Evolutionary conservation across 30 jellyfish, hydroid and myxozoan species (phyloP), one percentile per base, ranked within the genome.

Genomic region (Catostylus mosaicus): DNA sequence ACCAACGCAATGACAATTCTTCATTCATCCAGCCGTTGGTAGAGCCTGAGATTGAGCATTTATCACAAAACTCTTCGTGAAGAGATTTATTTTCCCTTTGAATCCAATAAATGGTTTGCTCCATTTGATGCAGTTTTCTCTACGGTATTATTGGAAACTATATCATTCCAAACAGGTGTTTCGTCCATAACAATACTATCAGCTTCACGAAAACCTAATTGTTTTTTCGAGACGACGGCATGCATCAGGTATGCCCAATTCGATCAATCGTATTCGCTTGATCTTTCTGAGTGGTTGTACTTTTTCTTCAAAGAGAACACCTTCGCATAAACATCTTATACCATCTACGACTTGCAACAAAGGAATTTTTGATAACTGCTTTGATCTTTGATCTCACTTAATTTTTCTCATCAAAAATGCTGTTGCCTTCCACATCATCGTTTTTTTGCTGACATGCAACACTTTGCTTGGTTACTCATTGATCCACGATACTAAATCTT

Each of bases 121-220:
- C 29, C 91, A 22, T 35, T 70, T 3, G 83, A 19, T 11, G 65
- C 91, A 62, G 91, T 72, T 71, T 81, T 81, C 61, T 45, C 92
- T 24, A 79, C 91, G 20, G 91, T 81, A 20, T 9, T 81, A 27
- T 71, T 40, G 54, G 54, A 40, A 40, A 40, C 54, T 14, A 40
- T 40, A 14, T 40, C 54, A 40, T 40, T 40, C 54, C 54, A 40
- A 40, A 40, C 54, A 40, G 54, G 54, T 40, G 11, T 14, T 40
- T 40, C 54, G 54, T 40, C 54, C 54, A 40, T 40, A 40, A 14
- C 54, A 40, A 40, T 14, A 40, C 7, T 40, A 40, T 40, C 54
- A 40, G 54, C 14, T 40, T 40, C 54, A 40, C 7, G 54, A 40
- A 40, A 40, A 14, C 54, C 14, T 7, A 40, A 40, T 40, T 40